Evolutionary conservation across 2,797 vertebrate genomes (phyloP), one percentile per base, ranked within the genome.

Genomic region (Parauchenoglanis punctatus): DNA sequence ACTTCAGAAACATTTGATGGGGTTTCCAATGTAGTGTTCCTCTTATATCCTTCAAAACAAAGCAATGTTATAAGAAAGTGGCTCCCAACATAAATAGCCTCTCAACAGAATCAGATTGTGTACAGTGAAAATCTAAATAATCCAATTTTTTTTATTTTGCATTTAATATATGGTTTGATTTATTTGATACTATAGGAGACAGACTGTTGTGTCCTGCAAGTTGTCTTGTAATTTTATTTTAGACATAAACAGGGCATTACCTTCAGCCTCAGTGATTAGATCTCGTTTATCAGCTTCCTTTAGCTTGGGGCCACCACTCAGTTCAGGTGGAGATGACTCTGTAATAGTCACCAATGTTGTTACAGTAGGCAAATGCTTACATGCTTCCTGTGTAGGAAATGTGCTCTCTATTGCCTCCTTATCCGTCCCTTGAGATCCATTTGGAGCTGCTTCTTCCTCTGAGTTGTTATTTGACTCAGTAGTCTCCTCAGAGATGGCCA

Each of bases 41-140:
- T 89, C 40, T 67, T 68, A 52, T 72, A 75, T 90, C 91, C 92
- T 94, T 90, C 23, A 70, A 91, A 90, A 87, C n/a, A 91, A 89
- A 91, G 87, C n/a, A 75, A 44, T 12, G 20, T 84, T 52, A 87
- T 81, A 15, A 91, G 40, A 82, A 72, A 84, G 73, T 61, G 40
- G 61, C 18, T 82, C 76, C 81, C 28, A 67, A 44, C 84, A 83
- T 72, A 5, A 8, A 49, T 49, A 10, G 49, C 49, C 49, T 10
- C 10, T 49, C 49, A 49, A 10, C 49, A 49, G 7, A 49, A 61
- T 81, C 6, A 81, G 76, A 86, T 61, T 73, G 28, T 63, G 35
- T 15, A 40, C 56, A 81, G 17, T 56, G n/a, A 78, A 31, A 40
- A 40, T 81, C 78, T 52, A 44, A 75, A 4, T 6, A 75, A 75